Percentiles rank a stretch among this genome's conserved stretches.
These are phyloP conservation scores for Plectrocnemia conspersa DNA, from an alignment of 1,140 invertebrate species.

Conservation along the genomic window DNA sequence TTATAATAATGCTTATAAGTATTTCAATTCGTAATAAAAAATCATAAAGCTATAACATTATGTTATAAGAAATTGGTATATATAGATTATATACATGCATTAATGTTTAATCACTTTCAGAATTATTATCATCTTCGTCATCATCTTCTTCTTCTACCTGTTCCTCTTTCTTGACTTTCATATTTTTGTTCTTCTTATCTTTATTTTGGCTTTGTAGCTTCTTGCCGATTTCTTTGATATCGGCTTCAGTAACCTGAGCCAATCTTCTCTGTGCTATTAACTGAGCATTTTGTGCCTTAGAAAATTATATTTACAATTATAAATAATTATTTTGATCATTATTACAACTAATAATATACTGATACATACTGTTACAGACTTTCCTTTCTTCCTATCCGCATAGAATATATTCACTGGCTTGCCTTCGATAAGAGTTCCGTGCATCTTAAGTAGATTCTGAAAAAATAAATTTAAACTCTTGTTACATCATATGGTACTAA, in stretches of 20 bases:
- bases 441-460: conserved; percentile 49
- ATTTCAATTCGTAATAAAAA: no score
- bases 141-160: no score
- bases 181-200: conserved; percentile 26
- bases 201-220: conserved; percentile 13
- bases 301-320: conserved; percentile 6
- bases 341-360: conserved; percentile 13
- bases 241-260: neutral
- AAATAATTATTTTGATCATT: neutral
- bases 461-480: conserved; percentile 25
- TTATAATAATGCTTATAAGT: no score
- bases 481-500: neutral
- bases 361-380: conserved; percentile 13
- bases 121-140: no score
- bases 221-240: conserved; percentile 5
- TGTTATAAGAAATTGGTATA: no score
- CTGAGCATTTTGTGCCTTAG: conserved; percentile 26
- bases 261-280: conserved; percentile 17
- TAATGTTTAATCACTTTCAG: no score
- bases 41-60: no score
- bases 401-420: conserved; percentile 48
- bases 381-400: conserved; percentile 34
- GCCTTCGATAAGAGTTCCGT: conserved; percentile 43
- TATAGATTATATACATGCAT: no score
- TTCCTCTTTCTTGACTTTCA: conserved; percentile 8